These are phyloP conservation scores for Agrotis clavis DNA, from an alignment of 2,888 invertebrate species.

Conservation along the genomic window DNA sequence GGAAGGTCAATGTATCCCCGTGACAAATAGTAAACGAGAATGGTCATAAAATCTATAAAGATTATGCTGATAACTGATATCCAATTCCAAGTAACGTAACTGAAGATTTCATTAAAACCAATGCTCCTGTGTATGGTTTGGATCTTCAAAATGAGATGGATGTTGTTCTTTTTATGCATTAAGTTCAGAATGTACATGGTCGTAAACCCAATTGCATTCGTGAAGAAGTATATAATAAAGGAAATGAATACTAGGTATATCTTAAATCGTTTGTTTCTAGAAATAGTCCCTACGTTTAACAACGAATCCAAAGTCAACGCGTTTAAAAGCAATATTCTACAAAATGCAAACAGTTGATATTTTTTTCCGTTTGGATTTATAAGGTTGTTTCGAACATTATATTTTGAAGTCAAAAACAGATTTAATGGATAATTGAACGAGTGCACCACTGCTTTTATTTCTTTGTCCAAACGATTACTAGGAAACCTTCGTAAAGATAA, in stretches of 20 bases:
- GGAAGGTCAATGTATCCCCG: too few species aligned
- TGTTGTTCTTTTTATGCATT: neutral
- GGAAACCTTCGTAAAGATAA: too few species aligned
- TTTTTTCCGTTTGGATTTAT: conserved; percentile 29
- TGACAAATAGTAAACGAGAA: too few species aligned
- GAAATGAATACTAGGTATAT: too few species aligned
- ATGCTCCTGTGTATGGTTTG: conserved; percentile 42
- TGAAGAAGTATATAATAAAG: neutral
- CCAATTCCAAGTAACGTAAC: conserved; percentile 44
- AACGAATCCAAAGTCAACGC: neutral
- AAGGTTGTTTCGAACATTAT: conserved; percentile 21
- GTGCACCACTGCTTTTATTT: neutral
- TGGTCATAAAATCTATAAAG: too few species aligned
- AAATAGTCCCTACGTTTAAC: too few species aligned
- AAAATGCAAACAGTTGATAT: conserved; percentile 13
- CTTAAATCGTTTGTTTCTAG: too few species aligned
- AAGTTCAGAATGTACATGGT: neutral
- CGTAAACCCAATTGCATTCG: neutral
- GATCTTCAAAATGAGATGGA: conserved; percentile 40
- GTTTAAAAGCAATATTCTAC: neutral
- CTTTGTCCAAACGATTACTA: neutral
- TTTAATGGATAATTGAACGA: conserved; percentile 5
- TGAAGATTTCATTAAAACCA: conserved; percentile 11
- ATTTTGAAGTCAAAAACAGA: conserved; percentile 28
- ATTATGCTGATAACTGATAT: conserved; percentile 3